Conservation (phyloP, 2,888 invertebrate species). For the Drosophila setosimentum region DNA sequence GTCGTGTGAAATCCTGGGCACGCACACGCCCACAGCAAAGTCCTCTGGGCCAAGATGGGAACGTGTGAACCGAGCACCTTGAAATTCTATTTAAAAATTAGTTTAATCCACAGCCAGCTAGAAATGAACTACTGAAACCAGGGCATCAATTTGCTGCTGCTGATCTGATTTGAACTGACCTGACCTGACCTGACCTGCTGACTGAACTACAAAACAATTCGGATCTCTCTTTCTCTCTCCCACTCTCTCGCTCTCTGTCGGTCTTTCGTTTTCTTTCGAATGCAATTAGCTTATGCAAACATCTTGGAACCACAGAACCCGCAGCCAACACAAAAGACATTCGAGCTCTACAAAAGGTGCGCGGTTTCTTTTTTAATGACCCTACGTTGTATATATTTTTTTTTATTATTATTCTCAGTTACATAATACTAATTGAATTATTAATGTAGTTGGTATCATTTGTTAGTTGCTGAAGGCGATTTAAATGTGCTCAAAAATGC, state of each 20-base stretch:
- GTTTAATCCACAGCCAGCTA: slow-evolving; percentile 65
- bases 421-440: slow-evolving; percentile 6
- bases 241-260: background rate
- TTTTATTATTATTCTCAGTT: slow-evolving; percentile 37
- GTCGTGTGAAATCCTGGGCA: slow-evolving; percentile 64
- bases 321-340: slow-evolving; percentile 44
- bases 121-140: slow-evolving; percentile 39
- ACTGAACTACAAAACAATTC: slow-evolving; percentile 4
- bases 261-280: slow-evolving; percentile 1
- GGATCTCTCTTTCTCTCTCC: background rate
- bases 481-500: background rate
- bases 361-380: slow-evolving; percentile 43
- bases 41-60: slow-evolving; percentile 12
- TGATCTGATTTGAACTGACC: slow-evolving; percentile 12
- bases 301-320: slow-evolving; percentile 65
- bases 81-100: slow-evolving; percentile 81
- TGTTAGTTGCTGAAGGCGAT: background rate
- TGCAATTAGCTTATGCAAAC: slow-evolving; percentile 55
- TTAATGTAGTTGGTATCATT: background rate
- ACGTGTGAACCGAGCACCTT: slow-evolving; percentile 62
- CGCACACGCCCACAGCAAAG: slow-evolving; percentile 75
- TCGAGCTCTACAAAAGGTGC: slow-evolving; percentile 38
- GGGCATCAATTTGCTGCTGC: slow-evolving; percentile 23
- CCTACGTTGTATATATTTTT: slow-evolving; percentile 7
- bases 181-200: slow-evolving; percentile 3